These are phyloP conservation scores for Lasioglossum vierecki DNA, from an alignment of 2,888 invertebrate genomes.

Conservation along the genomic window DNA sequence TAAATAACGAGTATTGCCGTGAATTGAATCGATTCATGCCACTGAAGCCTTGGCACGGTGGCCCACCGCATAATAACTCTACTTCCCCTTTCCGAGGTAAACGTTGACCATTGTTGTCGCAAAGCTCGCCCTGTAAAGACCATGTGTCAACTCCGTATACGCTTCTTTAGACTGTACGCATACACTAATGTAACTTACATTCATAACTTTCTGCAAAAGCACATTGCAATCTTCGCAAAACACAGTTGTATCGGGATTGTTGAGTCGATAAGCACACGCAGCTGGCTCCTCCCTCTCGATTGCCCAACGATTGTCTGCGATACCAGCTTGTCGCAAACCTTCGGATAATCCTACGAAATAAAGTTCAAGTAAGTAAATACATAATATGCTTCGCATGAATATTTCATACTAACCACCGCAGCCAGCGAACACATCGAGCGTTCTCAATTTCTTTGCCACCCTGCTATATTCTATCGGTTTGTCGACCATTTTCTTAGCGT, in stretches of 20 bases:
- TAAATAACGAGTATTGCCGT: slow-evolving; percentile 92
- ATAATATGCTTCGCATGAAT: neutral
- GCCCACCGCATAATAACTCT: slow-evolving; percentile 93
- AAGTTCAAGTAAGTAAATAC: neutral
- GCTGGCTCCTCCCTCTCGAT: slow-evolving; percentile 92
- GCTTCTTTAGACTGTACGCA: neutral
- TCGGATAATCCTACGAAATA: slow-evolving; percentile 87
- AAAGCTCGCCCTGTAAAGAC: slow-evolving; percentile 84
- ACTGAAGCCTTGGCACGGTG: slow-evolving; percentile 95
- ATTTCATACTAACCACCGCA: slow-evolving; percentile 87
- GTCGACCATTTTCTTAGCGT: slow-evolving; percentile 57
- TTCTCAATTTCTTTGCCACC: slow-evolving; percentile 86
- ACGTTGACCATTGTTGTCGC: slow-evolving; percentile 85
- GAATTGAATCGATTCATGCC: slow-evolving; percentile 95
- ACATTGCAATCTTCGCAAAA: slow-evolving; percentile 93
- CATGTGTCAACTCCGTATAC: neutral
- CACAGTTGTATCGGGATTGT: slow-evolving; percentile 90
- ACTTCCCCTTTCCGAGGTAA: slow-evolving; percentile 92
- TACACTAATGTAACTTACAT: slow-evolving; percentile 81
- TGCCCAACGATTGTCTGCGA: slow-evolving; percentile 91
- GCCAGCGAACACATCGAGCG: slow-evolving; percentile 93
- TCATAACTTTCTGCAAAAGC: slow-evolving; percentile 88
- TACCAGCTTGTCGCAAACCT: slow-evolving; percentile 89
- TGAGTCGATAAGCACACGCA: slow-evolving; percentile 92
- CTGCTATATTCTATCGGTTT: slow-evolving; percentile 79